Base-by-base conservation (phyloP, 2,888 invertebrate species). In the Sarcophaga carnaria region DNA sequence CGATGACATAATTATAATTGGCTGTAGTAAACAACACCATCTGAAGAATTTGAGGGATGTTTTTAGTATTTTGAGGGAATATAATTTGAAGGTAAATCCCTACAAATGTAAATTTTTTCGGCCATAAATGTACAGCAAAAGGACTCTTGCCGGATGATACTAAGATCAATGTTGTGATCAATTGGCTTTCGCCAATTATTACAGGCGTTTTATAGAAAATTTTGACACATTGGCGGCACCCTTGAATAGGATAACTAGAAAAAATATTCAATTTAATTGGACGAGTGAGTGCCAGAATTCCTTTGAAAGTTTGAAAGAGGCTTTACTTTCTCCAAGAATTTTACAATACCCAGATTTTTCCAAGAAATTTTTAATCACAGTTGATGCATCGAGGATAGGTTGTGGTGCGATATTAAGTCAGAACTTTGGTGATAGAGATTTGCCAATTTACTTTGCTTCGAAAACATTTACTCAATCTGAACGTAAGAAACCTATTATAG, bases 1-100 rank as follows among this genome's bases (percentile, higher is more conserved):
- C 76, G 90, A 90, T 79, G 89, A 90, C 74, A 67, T 90, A n/a
- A 88, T 89, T 22, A 22, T 81, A 45, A 69, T 74, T 14, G 76
- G 76, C 4, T 70, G 76, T 62, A 82, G 82, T 63, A 64, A 69
- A 67, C n/a, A 62, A 62, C 85, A 85, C 60, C 77, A 81, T 47
- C 14, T 85, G 17, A 63, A 80, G 47, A 85, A 80, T 37, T 37
- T 80, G 45, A 25, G 63, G 62, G 62, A 63, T 14, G 74, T 81
- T 62, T 85, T 85, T 63, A 69, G 72, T 17, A 67, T 66, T 22
- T 80, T 59, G 20, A 64, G 66, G 47, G 71, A 71, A 76, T 62
- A 20, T 12, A 80, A 80, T 63, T 49, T 80, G n/a, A 80, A 80
- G 71, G n/a, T 85, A 8, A 67, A 77, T 54, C 81, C 81, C 45